Evolutionary conservation across 2,888 invertebrate species (phyloP).

Genomic region (Plusia festucae): DNA sequence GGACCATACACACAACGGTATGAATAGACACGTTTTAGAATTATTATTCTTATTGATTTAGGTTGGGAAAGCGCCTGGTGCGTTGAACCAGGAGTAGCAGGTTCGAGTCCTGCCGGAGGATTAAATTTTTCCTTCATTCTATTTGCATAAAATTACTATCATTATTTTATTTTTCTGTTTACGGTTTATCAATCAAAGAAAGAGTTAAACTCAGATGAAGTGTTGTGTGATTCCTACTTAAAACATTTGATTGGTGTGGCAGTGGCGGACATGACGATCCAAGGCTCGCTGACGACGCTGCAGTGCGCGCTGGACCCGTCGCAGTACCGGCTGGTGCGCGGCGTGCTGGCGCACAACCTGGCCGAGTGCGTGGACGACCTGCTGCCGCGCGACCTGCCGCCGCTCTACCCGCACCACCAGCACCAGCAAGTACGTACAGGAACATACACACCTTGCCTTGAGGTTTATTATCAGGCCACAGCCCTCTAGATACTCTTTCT

Average conservation of each 20-base stretch:
- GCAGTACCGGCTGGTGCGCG: slow-evolving; percentile 96
- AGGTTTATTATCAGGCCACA: too few relatives aligned
- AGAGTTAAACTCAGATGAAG: too few relatives aligned
- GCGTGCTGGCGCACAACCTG: slow-evolving; percentile 96
- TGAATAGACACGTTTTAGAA: not conserved
- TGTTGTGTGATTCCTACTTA: too few relatives aligned
- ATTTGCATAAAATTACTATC: too few relatives aligned
- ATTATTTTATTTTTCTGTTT: too few relatives aligned
- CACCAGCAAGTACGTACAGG: not conserved
- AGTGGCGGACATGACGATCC: slow-evolving; percentile 95
- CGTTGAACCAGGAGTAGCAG: too few relatives aligned
- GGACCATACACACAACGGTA: slow-evolving; percentile 89
- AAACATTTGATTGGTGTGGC: slow-evolving; percentile 21
- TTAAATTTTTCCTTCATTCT: too few relatives aligned
- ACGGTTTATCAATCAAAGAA: not conserved
- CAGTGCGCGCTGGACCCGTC: slow-evolving; percentile 94
- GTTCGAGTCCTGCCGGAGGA: too few relatives aligned
- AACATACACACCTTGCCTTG: too few relatives aligned
- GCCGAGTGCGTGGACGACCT: slow-evolving; percentile 91
- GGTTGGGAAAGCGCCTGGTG: too few relatives aligned
- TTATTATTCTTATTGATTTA: too few relatives aligned
- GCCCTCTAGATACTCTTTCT: too few relatives aligned
- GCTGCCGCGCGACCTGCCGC: slow-evolving; percentile 47
- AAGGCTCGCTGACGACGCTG: slow-evolving; percentile 95
- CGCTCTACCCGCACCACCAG: slow-evolving; percentile 32